Evolutionary conservation across 2,888 invertebrate genomes (phyloP).

Genomic region (Kryphioiulus occultus): DNA sequence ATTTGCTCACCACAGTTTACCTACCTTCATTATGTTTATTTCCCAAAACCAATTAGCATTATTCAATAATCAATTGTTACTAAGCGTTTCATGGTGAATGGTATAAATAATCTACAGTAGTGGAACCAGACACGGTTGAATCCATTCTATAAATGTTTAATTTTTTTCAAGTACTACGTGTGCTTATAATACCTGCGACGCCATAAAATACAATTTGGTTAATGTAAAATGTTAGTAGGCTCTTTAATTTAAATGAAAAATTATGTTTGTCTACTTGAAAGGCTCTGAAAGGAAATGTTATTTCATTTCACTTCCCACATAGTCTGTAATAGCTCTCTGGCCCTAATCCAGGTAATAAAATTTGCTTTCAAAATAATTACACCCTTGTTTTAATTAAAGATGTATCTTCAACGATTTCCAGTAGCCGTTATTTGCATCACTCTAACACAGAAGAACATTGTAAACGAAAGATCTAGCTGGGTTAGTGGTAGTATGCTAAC

Average conservation of each 20-base stretch:
- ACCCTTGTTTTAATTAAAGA: not conserved
- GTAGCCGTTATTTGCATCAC: not conserved
- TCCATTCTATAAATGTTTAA: too few species aligned
- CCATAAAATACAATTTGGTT: too few species aligned
- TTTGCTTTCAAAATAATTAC: not conserved
- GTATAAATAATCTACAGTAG: too few species aligned
- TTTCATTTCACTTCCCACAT: not conserved
- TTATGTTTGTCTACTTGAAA: not conserved
- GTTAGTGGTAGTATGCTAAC: not conserved
- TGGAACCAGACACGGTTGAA: too few species aligned
- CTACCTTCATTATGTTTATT: too few species aligned
- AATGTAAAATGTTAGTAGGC: not conserved
- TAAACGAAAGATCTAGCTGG: not conserved
- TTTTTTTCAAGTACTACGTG: not conserved
- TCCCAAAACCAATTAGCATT: too few species aligned
- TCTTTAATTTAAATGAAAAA: not conserved
- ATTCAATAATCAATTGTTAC: too few species aligned
- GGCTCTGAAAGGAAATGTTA: not conserved
- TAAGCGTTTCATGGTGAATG: too few species aligned
- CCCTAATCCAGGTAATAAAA: not conserved
- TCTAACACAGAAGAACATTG: not conserved
- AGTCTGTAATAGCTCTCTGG: not conserved
- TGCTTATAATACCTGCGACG: too few species aligned
- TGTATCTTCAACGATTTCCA: not conserved
- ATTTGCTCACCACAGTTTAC: too few species aligned